Evolutionary conservation across 2,113 vertebrate species (phyloP), one percentile per base, ranked within the genome.

Genomic region (Colossoma macropomum): DNA sequence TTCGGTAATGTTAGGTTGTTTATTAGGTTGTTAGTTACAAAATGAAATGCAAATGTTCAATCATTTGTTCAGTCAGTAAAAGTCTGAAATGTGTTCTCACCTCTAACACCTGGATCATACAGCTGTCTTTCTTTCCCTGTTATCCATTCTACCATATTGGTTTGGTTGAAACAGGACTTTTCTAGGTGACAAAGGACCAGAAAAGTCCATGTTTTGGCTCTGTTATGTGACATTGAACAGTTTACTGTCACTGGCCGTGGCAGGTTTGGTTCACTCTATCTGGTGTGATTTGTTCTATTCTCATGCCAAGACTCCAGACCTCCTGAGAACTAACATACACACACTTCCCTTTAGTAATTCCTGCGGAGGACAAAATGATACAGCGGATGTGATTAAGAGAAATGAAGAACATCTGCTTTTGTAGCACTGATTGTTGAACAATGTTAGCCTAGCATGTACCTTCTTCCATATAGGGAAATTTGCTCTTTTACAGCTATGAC

Each of bases 341-440:
- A 50, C 41, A 73, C 71, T 27, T 17, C 50, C 41, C 70, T 72
- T 48, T 52, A 52, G 25, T 25, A 25, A 50, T 27, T 72, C 38
- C n/a, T 48, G 70, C 27, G 70, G 16, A 50, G 71, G 9, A 45
- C 12, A 11, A 13, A 45, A 72, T 72, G n/a, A 75, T 38, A 75
- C 10, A 27, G 23, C 54, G 72, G 75, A 72, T 72, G 68, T 71
- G 56, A 72, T 78, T 63, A 78, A 17, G 23, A 15, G 19, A 70
- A 27, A 77, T 45, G 2, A 60, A 34, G 74, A 59, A 75, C 30
- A 23, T 75, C 62, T 85, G 54, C 10, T 11, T 28, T 59, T 25
- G 9, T 50, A 54, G 1, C 25, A 16, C 50, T 60, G 50, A 60
- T 70, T 52, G 50, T 16, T 32, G 27, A 76, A 21, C 19, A 60